phyloP scores from a whole-genome alignment of 37 sponge, comb jelly and placozoan species.

The Hormiphora californensis region DNA sequence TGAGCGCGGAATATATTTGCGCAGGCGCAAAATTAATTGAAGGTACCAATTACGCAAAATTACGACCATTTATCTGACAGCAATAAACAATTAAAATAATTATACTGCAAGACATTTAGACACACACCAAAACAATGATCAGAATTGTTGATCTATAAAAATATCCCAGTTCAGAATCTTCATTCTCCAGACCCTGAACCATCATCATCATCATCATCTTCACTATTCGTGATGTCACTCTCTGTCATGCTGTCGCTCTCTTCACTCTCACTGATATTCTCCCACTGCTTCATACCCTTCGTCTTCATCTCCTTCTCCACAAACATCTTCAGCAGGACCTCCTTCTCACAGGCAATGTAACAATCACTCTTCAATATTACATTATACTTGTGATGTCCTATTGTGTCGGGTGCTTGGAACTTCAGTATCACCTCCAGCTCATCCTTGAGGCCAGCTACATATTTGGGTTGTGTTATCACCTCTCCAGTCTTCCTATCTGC shows the following conservation, averaged over 20 bases:
- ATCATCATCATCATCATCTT: not conserved
- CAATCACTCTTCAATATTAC: conserved; percentile 76
- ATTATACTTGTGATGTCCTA: conserved; percentile 59
- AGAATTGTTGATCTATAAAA: too few relatives aligned
- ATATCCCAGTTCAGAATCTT: too few relatives aligned
- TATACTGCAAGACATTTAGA: too few relatives aligned
- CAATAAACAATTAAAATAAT: too few relatives aligned
- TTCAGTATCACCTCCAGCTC: conserved; percentile 56
- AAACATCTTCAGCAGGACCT: conserved; percentile 61
- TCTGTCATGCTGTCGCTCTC: conserved; percentile 43
- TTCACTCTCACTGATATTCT: conserved; percentile 12
- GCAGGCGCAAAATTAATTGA: too few relatives aligned
- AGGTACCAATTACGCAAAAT: too few relatives aligned
- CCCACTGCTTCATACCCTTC: conserved; percentile 53
- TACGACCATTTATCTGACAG: too few relatives aligned
- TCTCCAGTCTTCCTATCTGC: conserved; percentile 63
- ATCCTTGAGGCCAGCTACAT: conserved; percentile 63
- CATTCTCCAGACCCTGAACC: too few relatives aligned
- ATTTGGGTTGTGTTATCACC: conserved; percentile 65
- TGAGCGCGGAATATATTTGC: too few relatives aligned
- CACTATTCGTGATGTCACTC: not conserved
- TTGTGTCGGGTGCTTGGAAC: conserved; percentile 67
- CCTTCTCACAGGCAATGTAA: conserved; percentile 65
- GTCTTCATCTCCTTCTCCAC: conserved; percentile 10
- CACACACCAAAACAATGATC: too few relatives aligned